Evolutionary conservation across 1,140 invertebrate genomes (phyloP).

Genomic region (Phocides pigmalion): DNA sequence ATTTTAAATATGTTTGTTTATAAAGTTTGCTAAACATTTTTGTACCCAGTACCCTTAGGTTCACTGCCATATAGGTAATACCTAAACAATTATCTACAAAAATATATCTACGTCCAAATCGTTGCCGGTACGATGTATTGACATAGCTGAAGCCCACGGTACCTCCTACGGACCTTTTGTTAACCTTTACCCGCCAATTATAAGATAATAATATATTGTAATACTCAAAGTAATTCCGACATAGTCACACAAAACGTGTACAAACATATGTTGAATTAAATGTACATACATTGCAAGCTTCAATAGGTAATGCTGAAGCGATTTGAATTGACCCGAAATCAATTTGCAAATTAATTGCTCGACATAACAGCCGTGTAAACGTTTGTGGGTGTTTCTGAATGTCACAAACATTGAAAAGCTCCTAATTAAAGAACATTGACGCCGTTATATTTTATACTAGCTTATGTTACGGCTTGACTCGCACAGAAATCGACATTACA

Average conservation of each 20-base stretch:
- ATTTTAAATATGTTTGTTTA: too few relatives aligned
- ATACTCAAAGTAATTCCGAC: background rate
- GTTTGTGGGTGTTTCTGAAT: constrained; percentile 6
- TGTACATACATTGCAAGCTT: background rate
- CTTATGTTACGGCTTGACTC: too few relatives aligned
- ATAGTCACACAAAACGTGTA: background rate
- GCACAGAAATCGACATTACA: too few relatives aligned
- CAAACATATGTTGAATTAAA: background rate
- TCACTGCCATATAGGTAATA: too few relatives aligned
- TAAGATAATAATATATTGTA: background rate
- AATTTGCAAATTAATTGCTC: constrained; percentile 22
- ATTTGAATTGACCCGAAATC: constrained; percentile 24
- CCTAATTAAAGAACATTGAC: constrained; percentile 15
- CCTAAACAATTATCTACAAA: too few relatives aligned
- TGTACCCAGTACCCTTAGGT: too few relatives aligned
- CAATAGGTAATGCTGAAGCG: background rate
- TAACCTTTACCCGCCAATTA: too few relatives aligned
- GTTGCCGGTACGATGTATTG: too few relatives aligned
- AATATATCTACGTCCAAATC: too few relatives aligned
- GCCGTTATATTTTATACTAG: background rate
- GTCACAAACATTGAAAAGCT: constrained; percentile 19
- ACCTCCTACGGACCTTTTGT: too few relatives aligned
- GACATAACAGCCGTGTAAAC: constrained; percentile 18
- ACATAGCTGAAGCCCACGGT: too few relatives aligned
- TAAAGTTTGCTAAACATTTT: too few relatives aligned